A percentile compares a stretch with the other conserved stretches of the same genome.
These are phyloP conservation scores for Reticulitermes speratus DNA, from an alignment of 1,140 invertebrate genomes.

Conservation along the genomic window DNA sequence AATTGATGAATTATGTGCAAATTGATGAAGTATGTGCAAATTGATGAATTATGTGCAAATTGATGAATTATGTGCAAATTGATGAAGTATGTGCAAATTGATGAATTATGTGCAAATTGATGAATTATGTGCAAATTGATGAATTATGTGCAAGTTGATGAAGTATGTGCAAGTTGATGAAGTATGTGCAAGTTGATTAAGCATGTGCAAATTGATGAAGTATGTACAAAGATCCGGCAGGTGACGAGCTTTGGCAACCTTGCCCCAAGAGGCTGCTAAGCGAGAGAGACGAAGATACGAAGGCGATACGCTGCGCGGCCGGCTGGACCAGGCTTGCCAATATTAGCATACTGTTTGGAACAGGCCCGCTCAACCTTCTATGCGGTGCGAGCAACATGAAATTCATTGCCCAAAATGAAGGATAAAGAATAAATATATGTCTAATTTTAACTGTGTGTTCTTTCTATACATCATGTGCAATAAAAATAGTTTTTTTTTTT, in stretches of 20 bases:
- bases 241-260: neutral
- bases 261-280: neutral
- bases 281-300: neutral
- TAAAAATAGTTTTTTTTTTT: too few species aligned
- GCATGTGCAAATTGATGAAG: neutral
- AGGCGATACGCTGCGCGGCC: neutral
- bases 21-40: neutral
- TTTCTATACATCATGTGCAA: too few species aligned
- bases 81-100: neutral
- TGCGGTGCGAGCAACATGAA: too few species aligned
- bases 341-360: neutral
- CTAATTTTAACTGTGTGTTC: too few species aligned
- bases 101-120: neutral
- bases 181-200: neutral
- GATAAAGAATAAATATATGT: too few species aligned
- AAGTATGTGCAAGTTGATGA: neutral
- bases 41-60: neutral
- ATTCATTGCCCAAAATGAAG: too few species aligned
- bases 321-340: neutral
- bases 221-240: neutral
- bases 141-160: neutral
- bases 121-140: neutral
- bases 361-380: too few species aligned
- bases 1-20: neutral
- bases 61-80: neutral